A percentile compares a stretch with the other conserved stretches of the same genome.
These are phyloP conservation scores for Julus scandinavius DNA, from an alignment of 2,888 invertebrate species.

Conservation along the genomic window DNA sequence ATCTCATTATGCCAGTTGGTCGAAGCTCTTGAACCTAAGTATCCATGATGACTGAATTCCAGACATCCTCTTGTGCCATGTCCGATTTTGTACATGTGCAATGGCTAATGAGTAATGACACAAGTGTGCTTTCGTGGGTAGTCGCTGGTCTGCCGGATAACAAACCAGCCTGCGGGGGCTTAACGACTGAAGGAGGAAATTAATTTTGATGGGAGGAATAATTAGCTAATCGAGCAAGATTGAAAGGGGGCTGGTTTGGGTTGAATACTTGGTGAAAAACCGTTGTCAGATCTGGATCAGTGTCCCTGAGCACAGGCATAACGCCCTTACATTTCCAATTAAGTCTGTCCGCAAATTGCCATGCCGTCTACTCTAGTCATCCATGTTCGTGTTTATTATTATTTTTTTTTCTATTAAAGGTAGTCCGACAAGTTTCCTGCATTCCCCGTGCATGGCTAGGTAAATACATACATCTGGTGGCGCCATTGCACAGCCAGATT, in stretches of 20 bases:
- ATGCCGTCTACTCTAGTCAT: not conserved
- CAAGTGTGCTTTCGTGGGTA: not conserved
- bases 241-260: not conserved
- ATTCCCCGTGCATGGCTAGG: no score
- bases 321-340: not conserved
- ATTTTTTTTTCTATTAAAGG: not conserved
- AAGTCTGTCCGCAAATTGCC: not conserved
- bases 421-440: not conserved
- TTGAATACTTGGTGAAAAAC: not conserved
- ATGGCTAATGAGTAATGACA: not conserved
- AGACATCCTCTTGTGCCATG: no score
- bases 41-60: no score
- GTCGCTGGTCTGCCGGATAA: not conserved
- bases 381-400: not conserved
- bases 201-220: not conserved
- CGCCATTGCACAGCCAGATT: no score
- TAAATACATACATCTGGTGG: no score
- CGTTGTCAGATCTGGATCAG: not conserved
- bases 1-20: no score
- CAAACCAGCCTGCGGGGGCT: not conserved
- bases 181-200: not conserved
- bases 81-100: no score
- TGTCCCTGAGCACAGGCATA: not conserved
- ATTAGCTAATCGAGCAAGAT: not conserved
- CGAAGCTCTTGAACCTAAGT: no score